Evolutionary conservation across 1,140 invertebrate species (phyloP), one percentile per base, ranked within the genome.

Genomic region (Drosophila chauvacae): DNA sequence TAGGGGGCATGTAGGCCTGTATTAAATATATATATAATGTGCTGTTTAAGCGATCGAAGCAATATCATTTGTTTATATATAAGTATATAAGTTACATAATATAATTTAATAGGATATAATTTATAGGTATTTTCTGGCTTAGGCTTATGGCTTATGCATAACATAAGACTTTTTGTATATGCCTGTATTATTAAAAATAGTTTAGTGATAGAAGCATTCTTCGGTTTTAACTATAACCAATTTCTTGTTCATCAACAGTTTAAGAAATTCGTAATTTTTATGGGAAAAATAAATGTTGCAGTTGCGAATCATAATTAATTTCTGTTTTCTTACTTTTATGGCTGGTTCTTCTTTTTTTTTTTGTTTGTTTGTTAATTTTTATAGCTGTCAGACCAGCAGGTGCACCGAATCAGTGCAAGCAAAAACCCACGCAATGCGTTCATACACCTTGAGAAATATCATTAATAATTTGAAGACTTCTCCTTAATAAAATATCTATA

Each of bases 241-340:
- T 35, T 20, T 37, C 13, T 35, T 0, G 7, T 18, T 35, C 3
- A 16, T 35, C 2, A 23, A 37, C 3, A 55, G 30, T 10, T 33
- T 1, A 5, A 5, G 4, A 16, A 18, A 10, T 41, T 33, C 1
- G 4, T 13, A 0, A 18, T 56, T 9, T 62, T 57, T 9, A 62
- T 57, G 28, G 7, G n/a, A 6, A 18, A 47, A 23, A 30, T 47
- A 26, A n/a, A 58, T 16, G 23, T 28, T 50, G 61, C 69, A 55
- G 42, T 30, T 65, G 48, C 70, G 41, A 69, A 50, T 72, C 71
- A 77, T 86, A 87, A 87, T 86, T 80, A 68, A 88, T 72, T 88
- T 83, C 45, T 60, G 65, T 72, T 59, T 60, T 28, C 14, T 72
- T 50, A 59, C 60, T 44, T 53, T 44, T 42, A 30, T 20, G 20